These are phyloP conservation scores for Dendrolimus punctatus DNA, from an alignment of 1,140 invertebrate species.

Conservation along the genomic window DNA sequence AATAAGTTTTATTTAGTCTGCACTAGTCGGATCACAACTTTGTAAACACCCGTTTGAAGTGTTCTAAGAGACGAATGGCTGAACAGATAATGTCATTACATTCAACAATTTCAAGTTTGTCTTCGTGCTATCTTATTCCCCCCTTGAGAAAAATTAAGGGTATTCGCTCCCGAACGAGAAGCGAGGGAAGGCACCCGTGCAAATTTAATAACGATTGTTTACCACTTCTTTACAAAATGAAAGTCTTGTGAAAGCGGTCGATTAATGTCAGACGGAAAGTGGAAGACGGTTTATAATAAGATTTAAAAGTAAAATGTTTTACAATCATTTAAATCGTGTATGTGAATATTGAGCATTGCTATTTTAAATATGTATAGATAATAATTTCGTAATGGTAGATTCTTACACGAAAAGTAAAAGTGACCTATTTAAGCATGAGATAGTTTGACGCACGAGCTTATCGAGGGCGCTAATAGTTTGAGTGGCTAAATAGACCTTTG, in stretches of 20 bases:
- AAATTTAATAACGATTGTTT: constrained; percentile 69
- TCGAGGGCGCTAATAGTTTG: no score
- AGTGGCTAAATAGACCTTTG: no score
- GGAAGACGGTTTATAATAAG: constrained; percentile 25
- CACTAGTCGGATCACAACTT: constrained; percentile 21
- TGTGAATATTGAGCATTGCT: background rate
- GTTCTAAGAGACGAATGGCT: constrained; percentile 27
- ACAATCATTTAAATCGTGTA: background rate
- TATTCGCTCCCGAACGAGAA: constrained; percentile 34
- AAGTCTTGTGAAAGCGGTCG: constrained; percentile 42
- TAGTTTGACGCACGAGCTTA: no score
- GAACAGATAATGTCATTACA: constrained; percentile 32
- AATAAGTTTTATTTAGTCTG: constrained; percentile 21
- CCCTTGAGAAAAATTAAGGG: constrained; percentile 29
- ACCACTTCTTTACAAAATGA: constrained; percentile 53
- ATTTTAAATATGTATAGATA: background rate
- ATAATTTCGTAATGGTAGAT: background rate
- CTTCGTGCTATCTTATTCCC: constrained; percentile 19
- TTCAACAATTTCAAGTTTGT: constrained; percentile 24
- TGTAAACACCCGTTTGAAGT: constrained; percentile 28
- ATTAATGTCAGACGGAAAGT: constrained; percentile 37
- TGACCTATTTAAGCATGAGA: no score
- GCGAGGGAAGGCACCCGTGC: constrained; percentile 49
- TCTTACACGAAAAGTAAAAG: no score
- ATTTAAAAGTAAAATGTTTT: constrained; percentile 11